Percentiles rank a stretch among this genome's conserved stretches.
phyloP scores from a whole-genome alignment of 2,113 vertebrate genomes.

The Python bivittatus region DNA sequence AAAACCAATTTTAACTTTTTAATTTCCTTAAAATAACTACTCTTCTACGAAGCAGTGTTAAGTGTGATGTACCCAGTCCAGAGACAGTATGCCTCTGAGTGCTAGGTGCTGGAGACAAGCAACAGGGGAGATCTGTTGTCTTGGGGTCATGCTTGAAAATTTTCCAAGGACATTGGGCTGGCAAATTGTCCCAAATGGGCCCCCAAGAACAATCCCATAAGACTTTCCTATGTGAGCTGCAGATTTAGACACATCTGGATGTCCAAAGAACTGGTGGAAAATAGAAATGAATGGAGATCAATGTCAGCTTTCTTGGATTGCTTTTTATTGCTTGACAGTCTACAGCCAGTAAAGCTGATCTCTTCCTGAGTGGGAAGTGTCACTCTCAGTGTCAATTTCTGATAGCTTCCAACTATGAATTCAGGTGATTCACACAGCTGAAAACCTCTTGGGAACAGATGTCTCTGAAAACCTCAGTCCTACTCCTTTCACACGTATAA shows the following conservation, averaged over 20 bases:
- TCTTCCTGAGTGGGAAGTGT: background rate
- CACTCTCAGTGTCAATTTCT: background rate
- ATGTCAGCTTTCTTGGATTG: background rate
- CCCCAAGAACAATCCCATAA: background rate
- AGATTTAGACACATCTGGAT: background rate
- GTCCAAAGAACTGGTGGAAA: background rate
- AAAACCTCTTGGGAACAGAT: background rate
- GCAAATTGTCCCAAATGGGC: background rate
- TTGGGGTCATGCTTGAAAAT: background rate
- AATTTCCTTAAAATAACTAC: background rate
- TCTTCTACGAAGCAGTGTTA: background rate
- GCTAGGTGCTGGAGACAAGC: background rate
- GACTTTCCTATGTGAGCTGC: background rate
- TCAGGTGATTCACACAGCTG: background rate
- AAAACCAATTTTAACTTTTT: background rate
- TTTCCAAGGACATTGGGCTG: background rate
- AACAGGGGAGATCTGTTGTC: background rate
- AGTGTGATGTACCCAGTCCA: background rate
- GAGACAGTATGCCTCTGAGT: background rate
- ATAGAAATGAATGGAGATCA: background rate
- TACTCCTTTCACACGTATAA: background rate
- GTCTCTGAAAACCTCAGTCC: background rate
- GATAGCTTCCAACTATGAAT: constrained; percentile 17
- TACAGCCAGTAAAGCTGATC: background rate
- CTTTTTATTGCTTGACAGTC: background rate